phyloP scores from a whole-genome alignment of 2,797 vertebrate species.

The Malacoraja senta region DNA sequence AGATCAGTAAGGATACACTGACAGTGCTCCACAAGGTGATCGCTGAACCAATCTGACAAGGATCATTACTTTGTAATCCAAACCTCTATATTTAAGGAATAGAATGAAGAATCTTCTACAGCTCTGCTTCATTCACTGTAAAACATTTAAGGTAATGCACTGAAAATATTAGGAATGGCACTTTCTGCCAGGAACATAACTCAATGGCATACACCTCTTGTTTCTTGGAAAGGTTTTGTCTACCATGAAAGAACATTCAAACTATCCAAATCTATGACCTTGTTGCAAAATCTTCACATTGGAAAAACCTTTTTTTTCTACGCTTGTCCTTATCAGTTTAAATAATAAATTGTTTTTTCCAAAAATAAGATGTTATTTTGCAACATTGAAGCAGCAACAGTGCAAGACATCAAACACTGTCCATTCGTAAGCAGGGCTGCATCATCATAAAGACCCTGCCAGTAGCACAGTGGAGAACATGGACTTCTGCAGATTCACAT shows the following conservation, averaged over 20 bases:
- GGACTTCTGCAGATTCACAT: neutral
- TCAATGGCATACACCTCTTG: neutral
- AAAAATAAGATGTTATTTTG: neutral
- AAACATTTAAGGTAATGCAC: neutral
- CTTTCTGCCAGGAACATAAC: neutral
- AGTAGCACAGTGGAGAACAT: neutral
- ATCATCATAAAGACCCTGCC: neutral
- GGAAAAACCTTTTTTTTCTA: neutral
- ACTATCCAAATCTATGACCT: neutral
- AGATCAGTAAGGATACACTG: neutral
- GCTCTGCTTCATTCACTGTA: neutral
- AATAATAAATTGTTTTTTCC: neutral
- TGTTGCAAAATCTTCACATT: neutral
- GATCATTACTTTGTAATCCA: neutral
- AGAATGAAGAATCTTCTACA: neutral
- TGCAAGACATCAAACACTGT: no score
- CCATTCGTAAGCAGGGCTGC: neutral
- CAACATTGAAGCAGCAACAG: neutral
- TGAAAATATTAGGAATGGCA: neutral
- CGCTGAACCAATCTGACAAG: neutral
- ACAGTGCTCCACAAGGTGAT: neutral
- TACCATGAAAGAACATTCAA: neutral
- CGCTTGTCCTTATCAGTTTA: neutral
- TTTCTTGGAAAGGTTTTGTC: slow-evolving; percentile 9
- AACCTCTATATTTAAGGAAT: no score